Percentiles rank a stretch among this genome's conserved stretches.
Evolutionary conservation across 2,797 vertebrate species (phyloP).

Genomic region (Vultur gryphus): DNA sequence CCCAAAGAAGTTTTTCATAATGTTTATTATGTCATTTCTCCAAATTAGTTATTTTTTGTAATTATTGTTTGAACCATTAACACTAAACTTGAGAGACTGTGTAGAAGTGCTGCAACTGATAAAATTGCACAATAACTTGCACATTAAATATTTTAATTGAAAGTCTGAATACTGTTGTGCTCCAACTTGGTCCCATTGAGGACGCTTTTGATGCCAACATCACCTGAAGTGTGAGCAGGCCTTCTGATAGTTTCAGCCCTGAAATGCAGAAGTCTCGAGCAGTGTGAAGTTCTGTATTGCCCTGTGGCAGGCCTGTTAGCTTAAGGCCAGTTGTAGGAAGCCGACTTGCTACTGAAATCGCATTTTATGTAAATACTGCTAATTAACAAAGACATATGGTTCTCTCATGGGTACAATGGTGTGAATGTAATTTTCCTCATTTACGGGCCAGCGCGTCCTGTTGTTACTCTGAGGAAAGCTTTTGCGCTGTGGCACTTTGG

Average conservation of each 20-base stretch:
- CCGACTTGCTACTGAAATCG: background rate
- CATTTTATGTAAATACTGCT: background rate
- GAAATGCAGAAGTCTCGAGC: background rate
- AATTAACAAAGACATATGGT: background rate
- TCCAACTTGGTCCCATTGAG: background rate
- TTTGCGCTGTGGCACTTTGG: background rate
- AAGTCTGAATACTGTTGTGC: background rate
- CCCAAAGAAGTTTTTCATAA: background rate
- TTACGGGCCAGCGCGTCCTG: rapidly evolving
- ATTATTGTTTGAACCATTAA: background rate
- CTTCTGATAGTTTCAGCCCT: background rate
- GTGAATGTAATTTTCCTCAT: background rate
- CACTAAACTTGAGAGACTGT: background rate
- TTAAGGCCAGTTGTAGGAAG: background rate
- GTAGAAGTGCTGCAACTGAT: background rate
- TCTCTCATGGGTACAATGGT: background rate
- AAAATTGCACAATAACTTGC: background rate
- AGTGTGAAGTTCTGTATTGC: background rate
- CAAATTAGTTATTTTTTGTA: background rate
- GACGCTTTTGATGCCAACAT: rapidly evolving
- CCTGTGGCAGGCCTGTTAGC: background rate
- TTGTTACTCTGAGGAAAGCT: background rate
- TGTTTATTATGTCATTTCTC: background rate
- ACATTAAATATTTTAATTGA: background rate
- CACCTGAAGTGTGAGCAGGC: rapidly evolving